Evolutionary conservation across 2,797 vertebrate species (phyloP).

Genomic region (Thamnophis elegans): DNA sequence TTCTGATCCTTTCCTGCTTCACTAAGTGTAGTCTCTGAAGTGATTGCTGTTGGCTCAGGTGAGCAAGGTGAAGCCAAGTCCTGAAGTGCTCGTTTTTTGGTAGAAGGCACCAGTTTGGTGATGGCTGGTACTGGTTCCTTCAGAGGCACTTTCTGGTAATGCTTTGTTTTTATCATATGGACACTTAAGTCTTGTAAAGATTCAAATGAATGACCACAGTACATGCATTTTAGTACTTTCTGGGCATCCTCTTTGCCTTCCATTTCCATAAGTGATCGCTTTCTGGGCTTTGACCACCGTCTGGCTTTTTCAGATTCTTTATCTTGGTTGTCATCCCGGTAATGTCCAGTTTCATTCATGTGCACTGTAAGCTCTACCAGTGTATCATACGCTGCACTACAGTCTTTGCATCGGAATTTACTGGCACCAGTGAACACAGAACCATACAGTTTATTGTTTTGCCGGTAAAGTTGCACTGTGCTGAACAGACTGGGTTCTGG

Average conservation of each 20-base stretch:
- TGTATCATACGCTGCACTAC: conserved; percentile 95
- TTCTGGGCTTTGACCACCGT: conserved; percentile 95
- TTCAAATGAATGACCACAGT: conserved; percentile 97
- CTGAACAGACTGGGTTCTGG: conserved; percentile 97
- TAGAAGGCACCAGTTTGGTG: conserved; percentile 90
- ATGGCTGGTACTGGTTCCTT: conserved; percentile 98
- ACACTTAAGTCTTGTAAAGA: conserved; percentile 97
- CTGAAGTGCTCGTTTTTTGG: conserved; percentile 93
- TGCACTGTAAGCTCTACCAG: conserved; percentile 96
- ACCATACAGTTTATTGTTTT: conserved; percentile 96
- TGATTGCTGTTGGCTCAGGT: conserved; percentile 84
- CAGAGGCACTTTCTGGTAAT: conserved; percentile 99
- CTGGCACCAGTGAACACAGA: conserved; percentile 97
- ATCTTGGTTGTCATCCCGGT: conserved; percentile 96
- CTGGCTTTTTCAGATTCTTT: conserved; percentile 89
- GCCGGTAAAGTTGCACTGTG: conserved; percentile 96
- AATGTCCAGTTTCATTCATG: conserved; percentile 98
- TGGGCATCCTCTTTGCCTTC: conserved; percentile 97
- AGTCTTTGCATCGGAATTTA: conserved; percentile 98
- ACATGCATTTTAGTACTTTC: conserved; percentile 99
- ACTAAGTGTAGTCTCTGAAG: conserved; percentile 71
- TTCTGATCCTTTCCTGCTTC: conserved; percentile 92
- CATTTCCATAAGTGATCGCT: conserved; percentile 97
- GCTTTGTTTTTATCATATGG: conserved; percentile 99
- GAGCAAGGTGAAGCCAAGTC: conserved; percentile 90